Base-by-base conservation (phyloP, 2,888 invertebrate species). In the Dendrolimus houi region DNA sequence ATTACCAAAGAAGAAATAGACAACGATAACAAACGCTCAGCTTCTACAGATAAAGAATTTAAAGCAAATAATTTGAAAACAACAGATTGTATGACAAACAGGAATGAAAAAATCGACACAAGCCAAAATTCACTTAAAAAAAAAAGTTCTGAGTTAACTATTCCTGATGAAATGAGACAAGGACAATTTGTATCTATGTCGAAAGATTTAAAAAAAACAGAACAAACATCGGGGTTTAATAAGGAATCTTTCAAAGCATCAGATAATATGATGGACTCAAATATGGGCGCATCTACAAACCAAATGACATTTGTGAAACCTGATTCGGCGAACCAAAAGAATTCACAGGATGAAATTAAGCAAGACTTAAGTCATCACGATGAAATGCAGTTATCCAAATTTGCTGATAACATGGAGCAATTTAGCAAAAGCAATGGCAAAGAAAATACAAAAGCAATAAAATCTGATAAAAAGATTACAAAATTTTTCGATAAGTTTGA, bases 271-370 rank as follows among this genome's bases (percentile, higher is more conserved):
- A 47, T 12, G 47, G 47, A 47, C 12, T 10, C 47, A 47, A 12
- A 47, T 47, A 47, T 52, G 9, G 9, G 40, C 56, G 54, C 58
- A 61, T 42, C 58, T 42, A 13, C 52, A 8, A 58, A 60, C 13
- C 57, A 60, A 13, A 57, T 60, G 42, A 67, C 66, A 59, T 55
- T 57, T 17, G 52, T 58, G 9, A 65, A 64, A 41, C 54, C 59
- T 13, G 57, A 63, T 14, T 29, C 55, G 7, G 58, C 56, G 47
- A 41, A 58, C n/a, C 55, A 57, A 54, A 60, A 57, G 17, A 60
- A 60, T 41, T 55, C 55, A 9, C 57, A 14, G 12, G 9, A 47
- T 12, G 47, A 47, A 12, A 47, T 10, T 47, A 47, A 47, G 9
- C 47, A 47, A 47, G 47, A 47, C 47, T 47, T 47, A 9, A 12